phyloP scores from a whole-genome alignment of 2,888 invertebrate species.

The Plagiodera versicolora region DNA sequence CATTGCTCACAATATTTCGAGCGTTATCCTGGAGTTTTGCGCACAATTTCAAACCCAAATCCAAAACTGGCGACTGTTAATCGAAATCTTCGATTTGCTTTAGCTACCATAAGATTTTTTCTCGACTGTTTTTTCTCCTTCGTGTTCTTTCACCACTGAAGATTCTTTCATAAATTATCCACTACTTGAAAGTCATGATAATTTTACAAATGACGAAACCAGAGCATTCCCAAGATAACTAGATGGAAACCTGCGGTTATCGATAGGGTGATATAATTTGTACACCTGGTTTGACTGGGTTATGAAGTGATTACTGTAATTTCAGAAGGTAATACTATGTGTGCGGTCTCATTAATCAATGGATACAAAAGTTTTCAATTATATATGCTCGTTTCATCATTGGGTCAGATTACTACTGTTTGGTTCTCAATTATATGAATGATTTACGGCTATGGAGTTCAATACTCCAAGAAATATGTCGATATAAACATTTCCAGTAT shows the following conservation, averaged over 20 bases:
- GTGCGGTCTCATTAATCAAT: neutral
- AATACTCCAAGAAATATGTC: neutral
- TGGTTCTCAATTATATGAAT: neutral
- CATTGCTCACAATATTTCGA: too few species aligned
- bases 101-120: too few species aligned
- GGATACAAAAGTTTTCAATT: constrained; percentile 11
- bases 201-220: neutral
- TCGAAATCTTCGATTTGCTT: too few species aligned
- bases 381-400: neutral
- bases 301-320: constrained; percentile 11
- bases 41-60: too few species aligned
- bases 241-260: constrained; percentile 5
- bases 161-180: too few species aligned
- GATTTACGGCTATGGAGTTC: neutral
- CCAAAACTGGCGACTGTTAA: too few species aligned
- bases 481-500: too few species aligned
- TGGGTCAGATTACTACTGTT: constrained; percentile 11
- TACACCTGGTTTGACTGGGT: constrained; percentile 13
- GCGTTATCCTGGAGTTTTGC: too few species aligned
- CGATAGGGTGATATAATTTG: constrained; percentile 13
- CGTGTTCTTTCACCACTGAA: too few species aligned
- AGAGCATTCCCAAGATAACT: neutral
- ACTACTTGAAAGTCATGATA: too few species aligned
- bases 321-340: neutral
- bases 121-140: too few species aligned